Evolutionary conservation across 2,797 vertebrate species (phyloP), one percentile per base, ranked within the genome.

Genomic region (Cheirogaleus major): DNA sequence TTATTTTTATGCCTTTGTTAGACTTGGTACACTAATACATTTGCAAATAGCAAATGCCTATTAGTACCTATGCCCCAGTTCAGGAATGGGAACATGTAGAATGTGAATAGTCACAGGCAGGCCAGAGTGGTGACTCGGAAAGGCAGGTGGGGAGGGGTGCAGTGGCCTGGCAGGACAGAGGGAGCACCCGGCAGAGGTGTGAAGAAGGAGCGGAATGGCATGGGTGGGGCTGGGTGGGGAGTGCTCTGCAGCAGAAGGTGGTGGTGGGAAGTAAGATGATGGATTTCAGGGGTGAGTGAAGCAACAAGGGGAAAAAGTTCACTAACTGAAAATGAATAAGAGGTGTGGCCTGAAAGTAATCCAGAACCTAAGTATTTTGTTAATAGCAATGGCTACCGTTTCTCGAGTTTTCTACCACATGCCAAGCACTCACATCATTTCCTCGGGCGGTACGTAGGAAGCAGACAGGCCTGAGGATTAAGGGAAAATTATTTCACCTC

Each of bases 1-100:
- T 95, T 38, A 32, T 50, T 86, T 94, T 57, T 82, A 57, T 93
- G 50, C 4, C 59, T 96, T 91, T 72, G 61, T 91, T 82, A 78
- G 67, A 79, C 25, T 41, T 69, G 78, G 25, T 14, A 41, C 61
- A 79, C 57, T 55, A 55, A 86, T 30, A 59, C 43, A n/a, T 76
- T 80, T 90, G 70, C 43, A 55, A 92, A 59, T 27, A 78, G 69
- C 69, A 95, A 57, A 75, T 61, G 32, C 35, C 48, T 50, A 18
- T 82, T 79, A 81, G 65, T 76, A 83, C 4, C 25, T 55, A 6
- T n/a, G 65, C 45, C 73, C 32, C 27, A 18, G 52, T 45, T 90
- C 52, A 38, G 67, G 55, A 94, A 73, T 43, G 30, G 32, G 20
- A 45, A 3, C 70, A 45, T 1, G 11, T 20, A 32, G 48, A 13